phyloP scores from a whole-genome alignment of 2,113 vertebrate species.

The Orientallactaga bullata region DNA sequence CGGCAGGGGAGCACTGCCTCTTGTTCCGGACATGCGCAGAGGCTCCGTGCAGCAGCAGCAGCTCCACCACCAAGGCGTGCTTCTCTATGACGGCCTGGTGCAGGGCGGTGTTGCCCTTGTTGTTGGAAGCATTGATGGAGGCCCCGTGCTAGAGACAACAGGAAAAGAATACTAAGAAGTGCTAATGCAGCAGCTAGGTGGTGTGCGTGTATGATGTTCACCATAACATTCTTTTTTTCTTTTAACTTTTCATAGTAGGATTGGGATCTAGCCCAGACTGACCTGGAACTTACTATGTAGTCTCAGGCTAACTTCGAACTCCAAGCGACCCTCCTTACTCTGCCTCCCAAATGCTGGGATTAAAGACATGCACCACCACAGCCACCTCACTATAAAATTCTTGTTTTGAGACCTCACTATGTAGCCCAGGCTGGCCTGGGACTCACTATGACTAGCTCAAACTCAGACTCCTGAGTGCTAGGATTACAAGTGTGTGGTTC shows the following conservation, averaged over 20 bases:
- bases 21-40: slow-evolving; percentile 88
- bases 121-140: slow-evolving; percentile 90
- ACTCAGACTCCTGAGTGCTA: background rate
- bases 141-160: slow-evolving; percentile 89
- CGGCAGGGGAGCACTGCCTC: slow-evolving; percentile 89
- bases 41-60: slow-evolving; percentile 91
- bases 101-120: slow-evolving; percentile 93
- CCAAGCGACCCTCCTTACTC: too few relatives aligned
- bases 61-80: slow-evolving; percentile 89
- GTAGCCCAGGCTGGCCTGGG: background rate
- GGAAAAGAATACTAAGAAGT: too few relatives aligned
- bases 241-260: too few relatives aligned
- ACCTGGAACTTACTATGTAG: too few relatives aligned
- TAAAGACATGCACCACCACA: too few relatives aligned
- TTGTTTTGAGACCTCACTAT: background rate
- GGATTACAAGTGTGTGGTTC: background rate
- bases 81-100: slow-evolving; percentile 91
- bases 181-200: fast-evolving
- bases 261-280: too few relatives aligned
- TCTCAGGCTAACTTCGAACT: too few relatives aligned
- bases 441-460: background rate
- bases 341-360: too few relatives aligned
- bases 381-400: too few relatives aligned
- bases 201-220: too few relatives aligned
- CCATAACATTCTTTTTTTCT: background rate